Evolutionary conservation across 2,888 invertebrate species (phyloP).

Genomic region (Ennomos fuscantarius): DNA sequence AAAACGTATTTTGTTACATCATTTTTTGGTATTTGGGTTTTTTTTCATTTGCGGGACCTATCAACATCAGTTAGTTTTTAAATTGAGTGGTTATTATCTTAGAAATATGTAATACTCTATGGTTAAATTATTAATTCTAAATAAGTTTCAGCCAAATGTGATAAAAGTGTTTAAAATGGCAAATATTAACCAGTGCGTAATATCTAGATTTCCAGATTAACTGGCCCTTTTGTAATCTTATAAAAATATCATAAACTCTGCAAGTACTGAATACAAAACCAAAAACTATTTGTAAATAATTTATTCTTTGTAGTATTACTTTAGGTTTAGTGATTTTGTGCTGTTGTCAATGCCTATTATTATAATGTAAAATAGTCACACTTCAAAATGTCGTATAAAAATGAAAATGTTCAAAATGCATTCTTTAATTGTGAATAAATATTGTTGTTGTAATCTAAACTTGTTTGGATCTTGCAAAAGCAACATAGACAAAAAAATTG

Average conservation of each 20-base stretch:
- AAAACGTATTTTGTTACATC: too few species aligned
- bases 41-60: too few species aligned
- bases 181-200: too few species aligned
- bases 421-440: constrained; percentile 1
- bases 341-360: constrained; percentile 58
- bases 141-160: too few species aligned
- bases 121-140: too few species aligned
- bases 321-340: constrained; percentile 27
- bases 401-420: constrained; percentile 7
- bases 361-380: constrained; percentile 44
- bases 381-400: not conserved
- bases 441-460: not conserved
- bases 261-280: constrained; percentile 39
- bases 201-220: not conserved
- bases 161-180: too few species aligned
- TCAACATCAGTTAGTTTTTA: too few species aligned
- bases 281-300: constrained; percentile 41
- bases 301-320: constrained; percentile 32
- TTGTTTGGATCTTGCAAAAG: too few species aligned
- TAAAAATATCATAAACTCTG: constrained; percentile 11
- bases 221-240: constrained; percentile 2
- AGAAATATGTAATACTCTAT: too few species aligned
- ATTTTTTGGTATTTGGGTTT: too few species aligned
- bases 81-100: too few species aligned
- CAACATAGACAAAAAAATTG: too few species aligned